Conservation (phyloP, 2,797 vertebrate genomes). For the Sternarchorhynchus goeldii region DNA sequence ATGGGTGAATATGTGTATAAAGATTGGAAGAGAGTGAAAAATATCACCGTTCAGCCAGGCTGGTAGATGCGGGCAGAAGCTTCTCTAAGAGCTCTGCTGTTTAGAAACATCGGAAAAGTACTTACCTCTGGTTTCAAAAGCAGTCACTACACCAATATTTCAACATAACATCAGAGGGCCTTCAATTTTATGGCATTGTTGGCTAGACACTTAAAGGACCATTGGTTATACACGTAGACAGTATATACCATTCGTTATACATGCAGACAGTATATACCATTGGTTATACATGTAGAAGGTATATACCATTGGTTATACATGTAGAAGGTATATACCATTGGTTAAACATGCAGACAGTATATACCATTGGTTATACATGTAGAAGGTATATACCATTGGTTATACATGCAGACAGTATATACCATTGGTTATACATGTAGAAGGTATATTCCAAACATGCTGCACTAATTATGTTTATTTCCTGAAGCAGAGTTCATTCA, state of each 20-base stretch:
- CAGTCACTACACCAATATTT: slow-evolving; percentile 21
- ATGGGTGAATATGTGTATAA: slow-evolving; percentile 39
- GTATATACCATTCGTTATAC: no score
- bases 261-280: no score
- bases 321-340: no score
- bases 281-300: no score
- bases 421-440: no score
- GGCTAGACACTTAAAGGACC: background rate
- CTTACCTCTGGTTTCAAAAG: slow-evolving; percentile 24
- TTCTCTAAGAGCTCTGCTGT: slow-evolving; percentile 40
- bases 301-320: no score
- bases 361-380: no score
- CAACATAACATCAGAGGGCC: slow-evolving; percentile 13
- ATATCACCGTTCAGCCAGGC: slow-evolving; percentile 41
- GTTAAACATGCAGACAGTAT: no score
- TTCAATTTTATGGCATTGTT: background rate
- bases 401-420: no score
- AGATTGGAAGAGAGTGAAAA: slow-evolving; percentile 39
- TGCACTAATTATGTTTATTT: no score
- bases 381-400: no score
- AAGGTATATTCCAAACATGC: background rate
- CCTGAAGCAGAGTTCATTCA: background rate
- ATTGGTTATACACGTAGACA: no score
- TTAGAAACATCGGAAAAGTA: slow-evolving; percentile 31
- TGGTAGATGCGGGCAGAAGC: slow-evolving; percentile 43